These are phyloP conservation scores for Lithophane ornitopus DNA, from an alignment of 2,888 invertebrate genomes.

Conservation along the genomic window DNA sequence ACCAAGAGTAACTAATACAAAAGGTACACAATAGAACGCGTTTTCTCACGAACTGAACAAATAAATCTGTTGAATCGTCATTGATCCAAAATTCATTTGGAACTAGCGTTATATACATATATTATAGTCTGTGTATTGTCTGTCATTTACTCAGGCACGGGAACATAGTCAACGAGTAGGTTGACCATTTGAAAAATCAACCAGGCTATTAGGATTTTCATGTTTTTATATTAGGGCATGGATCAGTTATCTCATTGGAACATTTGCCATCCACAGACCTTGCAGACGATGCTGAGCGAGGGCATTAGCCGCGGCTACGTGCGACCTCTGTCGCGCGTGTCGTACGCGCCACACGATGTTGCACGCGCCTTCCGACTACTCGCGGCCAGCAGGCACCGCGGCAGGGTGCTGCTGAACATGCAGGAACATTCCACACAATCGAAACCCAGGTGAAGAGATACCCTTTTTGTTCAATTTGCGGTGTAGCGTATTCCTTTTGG, in stretches of 20 bases:
- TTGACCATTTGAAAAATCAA: background rate
- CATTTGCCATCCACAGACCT: constrained; percentile 54
- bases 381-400: constrained; percentile 52
- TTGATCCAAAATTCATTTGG: background rate
- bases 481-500: background rate
- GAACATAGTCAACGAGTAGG: too few species aligned
- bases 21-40: background rate
- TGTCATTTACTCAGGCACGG: background rate
- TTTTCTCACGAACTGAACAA: background rate
- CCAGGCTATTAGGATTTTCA: background rate
- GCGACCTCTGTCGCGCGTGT: constrained; percentile 75
- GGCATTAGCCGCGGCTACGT: constrained; percentile 79
- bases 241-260: background rate
- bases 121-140: background rate
- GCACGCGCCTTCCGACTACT: constrained; percentile 54
- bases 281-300: constrained; percentile 73
- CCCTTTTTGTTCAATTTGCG: background rate
- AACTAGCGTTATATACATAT: background rate
- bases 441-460: constrained; percentile 64
- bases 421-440: constrained; percentile 22
- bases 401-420: constrained; percentile 52
- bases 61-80: background rate
- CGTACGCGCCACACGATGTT: constrained; percentile 59
- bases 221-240: background rate
- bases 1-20: background rate